A percentile compares a stretch with the other conserved stretches of the same genome.
Evolutionary conservation across 2,888 invertebrate genomes (phyloP).

Genomic region (Drosophila helvetica): DNA sequence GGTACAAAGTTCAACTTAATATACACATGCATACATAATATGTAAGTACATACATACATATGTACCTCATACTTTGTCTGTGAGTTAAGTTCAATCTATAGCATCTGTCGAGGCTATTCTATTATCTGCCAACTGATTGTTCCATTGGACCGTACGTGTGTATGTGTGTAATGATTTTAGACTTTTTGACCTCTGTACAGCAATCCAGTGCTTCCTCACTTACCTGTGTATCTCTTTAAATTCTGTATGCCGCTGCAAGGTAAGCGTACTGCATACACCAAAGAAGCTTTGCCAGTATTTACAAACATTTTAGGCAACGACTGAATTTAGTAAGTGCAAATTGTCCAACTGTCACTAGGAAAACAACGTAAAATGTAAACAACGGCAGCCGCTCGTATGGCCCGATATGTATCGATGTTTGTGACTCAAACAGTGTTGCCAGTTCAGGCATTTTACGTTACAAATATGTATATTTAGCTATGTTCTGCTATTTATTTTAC

Average conservation of each 20-base stretch:
- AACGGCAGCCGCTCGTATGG: neutral
- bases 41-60: neutral
- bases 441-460: too few species aligned
- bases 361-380: constrained; percentile 3
- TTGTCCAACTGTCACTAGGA: neutral
- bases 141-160: neutral
- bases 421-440: too few species aligned
- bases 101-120: neutral
- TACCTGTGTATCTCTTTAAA: constrained; percentile 49
- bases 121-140: constrained; percentile 37
- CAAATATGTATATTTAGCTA: too few species aligned
- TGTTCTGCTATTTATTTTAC: too few species aligned
- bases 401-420: too few species aligned
- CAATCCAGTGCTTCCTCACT: neutral
- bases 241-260: constrained; percentile 30
- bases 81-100: constrained; percentile 50
- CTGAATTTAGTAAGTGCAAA: neutral
- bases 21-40: neutral
- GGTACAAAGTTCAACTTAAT: constrained; percentile 43
- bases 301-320: constrained; percentile 39
- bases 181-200: constrained; percentile 51
- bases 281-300: constrained; percentile 35
- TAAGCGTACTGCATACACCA: constrained; percentile 39
- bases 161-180: constrained; percentile 42
- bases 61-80: constrained; percentile 7